Evolutionary conservation across 2,888 invertebrate genomes (phyloP), one percentile per base, ranked within the genome.

Genomic region (Tolmerus cingulatus): DNA sequence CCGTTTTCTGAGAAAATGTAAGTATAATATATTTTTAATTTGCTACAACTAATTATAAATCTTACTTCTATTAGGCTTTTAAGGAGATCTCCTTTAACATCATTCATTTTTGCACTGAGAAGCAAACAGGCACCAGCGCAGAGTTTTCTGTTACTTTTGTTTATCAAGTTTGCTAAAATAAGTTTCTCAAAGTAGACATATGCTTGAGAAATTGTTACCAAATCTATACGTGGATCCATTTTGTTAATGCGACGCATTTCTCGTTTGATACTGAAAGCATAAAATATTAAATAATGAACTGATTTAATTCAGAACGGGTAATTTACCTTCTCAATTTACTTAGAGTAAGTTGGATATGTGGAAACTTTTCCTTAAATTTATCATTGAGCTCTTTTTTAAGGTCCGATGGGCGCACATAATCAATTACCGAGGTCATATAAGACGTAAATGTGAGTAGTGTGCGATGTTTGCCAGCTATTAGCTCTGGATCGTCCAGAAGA

Each of bases 131-230:
- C 98, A 66, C 98, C 99, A 19, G 99, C 98, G 92, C 98, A 98
- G 87, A 98, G 93, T 93, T 99, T 99, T 77, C 99, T 95, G 91
- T 99, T 99, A 91, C 96, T 96, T 93, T 99, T 99, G 91, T 98
- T 98, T 84, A 99, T 97, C 88, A 98, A 93, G 91, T 97, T 96
- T 89, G 97, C 96, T 84, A 98, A 94, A 90, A 99, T 98, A 86
- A 99, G 94, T 92, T 98, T 98, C 92, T 99, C 99, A 93, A 99
- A 99, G 93, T 98, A 99, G n/a, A 99, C 99, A 91, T 98, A 99
- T 0, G 98, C 97, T 92, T 98, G 98, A 23, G 99, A 98, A 23
- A 99, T 97, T 0, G 98, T 98, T 88, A 98, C 93, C 88, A 98
- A 93, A 93, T 99, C 99, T 87, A 95, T 94, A 88, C 96, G 96